Evolutionary conservation across 1,140 invertebrate species (phyloP).

Genomic region (Cecropterus lyciades): DNA sequence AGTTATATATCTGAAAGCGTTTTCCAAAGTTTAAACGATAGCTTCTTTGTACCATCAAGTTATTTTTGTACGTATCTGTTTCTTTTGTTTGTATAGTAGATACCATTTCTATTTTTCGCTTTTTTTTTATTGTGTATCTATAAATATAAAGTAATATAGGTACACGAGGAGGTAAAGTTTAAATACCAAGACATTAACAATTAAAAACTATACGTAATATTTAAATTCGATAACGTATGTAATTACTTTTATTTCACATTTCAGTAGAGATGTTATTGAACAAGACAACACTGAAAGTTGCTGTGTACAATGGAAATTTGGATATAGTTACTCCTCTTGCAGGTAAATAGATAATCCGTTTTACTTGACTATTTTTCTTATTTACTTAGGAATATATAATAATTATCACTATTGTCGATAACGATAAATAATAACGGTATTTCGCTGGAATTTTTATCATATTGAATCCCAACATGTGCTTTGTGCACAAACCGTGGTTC

Average conservation of each 20-base stretch:
- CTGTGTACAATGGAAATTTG: slow-evolving; percentile 73
- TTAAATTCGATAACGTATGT: slow-evolving; percentile 7
- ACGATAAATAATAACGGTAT: no score
- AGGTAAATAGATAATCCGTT: slow-evolving; percentile 47
- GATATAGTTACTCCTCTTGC: slow-evolving; percentile 67
- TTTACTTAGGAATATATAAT: no score
- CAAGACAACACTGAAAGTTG: slow-evolving; percentile 62
- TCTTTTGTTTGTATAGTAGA: no score
- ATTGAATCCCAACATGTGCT: no score
- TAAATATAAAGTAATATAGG: neutral
- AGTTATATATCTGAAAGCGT: slow-evolving; percentile 49
- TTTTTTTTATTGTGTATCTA: no score
- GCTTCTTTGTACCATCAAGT: slow-evolving; percentile 60
- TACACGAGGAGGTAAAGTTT: neutral
- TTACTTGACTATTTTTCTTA: no score
- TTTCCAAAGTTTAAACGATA: slow-evolving; percentile 53
- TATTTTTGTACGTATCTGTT: slow-evolving; percentile 65
- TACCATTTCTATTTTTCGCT: no score
- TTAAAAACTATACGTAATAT: no score
- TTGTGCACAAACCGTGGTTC: no score
- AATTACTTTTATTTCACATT: slow-evolving; percentile 44
- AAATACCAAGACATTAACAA: no score
- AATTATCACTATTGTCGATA: no score
- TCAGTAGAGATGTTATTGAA: slow-evolving; percentile 69
- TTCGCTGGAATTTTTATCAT: no score